Evolutionary conservation across 1,140 invertebrate species (phyloP).

Genomic region (Tribolium madens): DNA sequence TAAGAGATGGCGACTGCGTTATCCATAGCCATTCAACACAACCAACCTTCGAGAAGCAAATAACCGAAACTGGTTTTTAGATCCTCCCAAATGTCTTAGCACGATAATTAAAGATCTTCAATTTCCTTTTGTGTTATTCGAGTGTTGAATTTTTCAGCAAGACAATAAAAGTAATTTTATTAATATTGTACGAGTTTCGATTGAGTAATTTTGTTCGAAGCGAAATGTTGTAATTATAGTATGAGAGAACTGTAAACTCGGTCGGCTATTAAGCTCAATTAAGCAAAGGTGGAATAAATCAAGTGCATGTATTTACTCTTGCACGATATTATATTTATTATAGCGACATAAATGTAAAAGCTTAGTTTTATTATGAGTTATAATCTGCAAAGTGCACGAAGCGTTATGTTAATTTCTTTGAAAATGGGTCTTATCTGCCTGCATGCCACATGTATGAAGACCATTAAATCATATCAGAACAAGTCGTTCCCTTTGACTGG

Average conservation of each 20-base stretch:
- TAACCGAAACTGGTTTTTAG: not conserved
- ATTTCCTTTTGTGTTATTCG: constrained; percentile 23
- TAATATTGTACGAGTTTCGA: not conserved
- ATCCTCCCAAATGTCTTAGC: not conserved
- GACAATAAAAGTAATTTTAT: constrained; percentile 3
- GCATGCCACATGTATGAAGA: not conserved
- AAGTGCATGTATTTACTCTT: not conserved
- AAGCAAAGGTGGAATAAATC: constrained; percentile 7
- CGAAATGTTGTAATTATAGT: not conserved
- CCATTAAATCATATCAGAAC: constrained; percentile 6
- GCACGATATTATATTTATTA: constrained; percentile 10
- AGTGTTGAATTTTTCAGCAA: constrained; percentile 20
- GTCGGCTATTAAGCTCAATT: constrained; percentile 11
- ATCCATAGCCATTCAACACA: not conserved
- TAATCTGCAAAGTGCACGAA: constrained; percentile 43
- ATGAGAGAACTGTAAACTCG: not conserved
- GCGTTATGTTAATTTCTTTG: constrained; percentile 28
- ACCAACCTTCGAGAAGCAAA: not conserved
- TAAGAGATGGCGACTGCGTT: constrained; percentile 22
- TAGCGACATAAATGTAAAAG: constrained; percentile 16
- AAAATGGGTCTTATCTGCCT: constrained; percentile 32
- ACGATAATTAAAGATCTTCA: not conserved
- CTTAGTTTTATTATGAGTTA: constrained; percentile 38
- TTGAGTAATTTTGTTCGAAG: not conserved
- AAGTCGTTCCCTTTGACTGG: not conserved